Evolutionary conservation across 2,888 invertebrate genomes (phyloP), one percentile per base, ranked within the genome.

Genomic region (Pseudococcus longispinus): DNA sequence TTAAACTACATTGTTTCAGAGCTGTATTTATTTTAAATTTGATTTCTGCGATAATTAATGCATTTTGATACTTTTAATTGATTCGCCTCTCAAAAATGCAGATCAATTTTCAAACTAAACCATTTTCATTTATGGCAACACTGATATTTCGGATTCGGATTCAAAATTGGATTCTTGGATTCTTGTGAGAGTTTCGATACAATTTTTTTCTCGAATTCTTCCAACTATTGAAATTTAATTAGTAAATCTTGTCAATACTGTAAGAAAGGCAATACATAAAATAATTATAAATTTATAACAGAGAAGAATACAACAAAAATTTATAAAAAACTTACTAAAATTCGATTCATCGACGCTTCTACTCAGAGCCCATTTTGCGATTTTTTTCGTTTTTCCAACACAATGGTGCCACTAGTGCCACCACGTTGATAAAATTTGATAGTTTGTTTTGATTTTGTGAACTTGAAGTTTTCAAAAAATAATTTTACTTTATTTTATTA

Each of bases 391-490:
- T 13, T 60, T 20, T 23, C 9, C 11, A 5, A 15, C 26, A 9
- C 74, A 74, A 29, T 74, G 74, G 18, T 74, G 18, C 74, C 74
- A 32, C 29, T n/a, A n/a, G n/a, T n/a, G n/a, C n/a, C n/a, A 60
- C 20, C 18, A 1, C 15, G 9, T 23, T 60, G 60, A 60, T 74
- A 74, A 60, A 74, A 13, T 13, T 70, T 60, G 23, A 60, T 60
- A 20, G 60, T 60, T 60, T 60, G 60, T 60, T 60, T 60, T 60
- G 60, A 60, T 60, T 60, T 80, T 11, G 42, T 80, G 23, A 70
- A 70, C 13, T 37, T 80, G 11, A 80, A 80, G 20, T 37, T 80
- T 32, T 80, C n/a, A 37, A 37, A 32, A 32, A 32, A 32, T 5
- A 37, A 37, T 37, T n/a, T 9, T 8, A 37, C 9, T 37, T 2